A percentile compares a stretch with the other conserved stretches of the same genome.
Evolutionary conservation across 2,888 invertebrate species (phyloP).

Genomic region (Sabatieria punctata): DNA sequence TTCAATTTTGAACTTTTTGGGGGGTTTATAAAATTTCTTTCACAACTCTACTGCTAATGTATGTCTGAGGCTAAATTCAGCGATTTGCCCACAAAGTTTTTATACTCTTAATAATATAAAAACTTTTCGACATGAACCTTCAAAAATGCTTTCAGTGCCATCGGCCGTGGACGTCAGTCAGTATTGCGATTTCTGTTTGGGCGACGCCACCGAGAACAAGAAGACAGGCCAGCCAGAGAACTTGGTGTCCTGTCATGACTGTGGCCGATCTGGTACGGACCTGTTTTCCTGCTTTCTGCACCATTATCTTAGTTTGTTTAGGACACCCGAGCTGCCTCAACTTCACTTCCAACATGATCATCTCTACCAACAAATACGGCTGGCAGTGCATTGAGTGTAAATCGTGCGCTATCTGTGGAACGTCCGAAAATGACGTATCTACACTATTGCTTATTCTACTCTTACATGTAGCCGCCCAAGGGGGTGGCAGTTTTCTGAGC

Average conservation of each 20-base stretch:
- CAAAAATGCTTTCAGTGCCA: neutral
- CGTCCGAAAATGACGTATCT: constrained; percentile 95
- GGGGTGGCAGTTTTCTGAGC: too few species aligned
- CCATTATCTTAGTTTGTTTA: constrained; percentile 11
- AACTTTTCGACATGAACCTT: too few species aligned
- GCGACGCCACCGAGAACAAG: constrained; percentile 84
- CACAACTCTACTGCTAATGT: too few species aligned
- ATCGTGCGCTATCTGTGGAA: constrained; percentile 96
- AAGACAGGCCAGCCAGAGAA: constrained; percentile 76
- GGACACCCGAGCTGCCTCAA: constrained; percentile 96
- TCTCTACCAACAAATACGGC: constrained; percentile 92
- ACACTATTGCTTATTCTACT: too few species aligned
- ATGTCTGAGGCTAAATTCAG: too few species aligned
- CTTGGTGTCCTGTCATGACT: constrained; percentile 91
- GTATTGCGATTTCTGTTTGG: constrained; percentile 95
- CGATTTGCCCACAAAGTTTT: neutral
- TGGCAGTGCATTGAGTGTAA: constrained; percentile 99
- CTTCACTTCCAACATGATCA: constrained; percentile 94
- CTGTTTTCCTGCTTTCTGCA: too few species aligned
- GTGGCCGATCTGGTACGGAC: constrained; percentile 90
- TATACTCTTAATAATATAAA: neutral
- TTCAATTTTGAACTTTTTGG: neutral
- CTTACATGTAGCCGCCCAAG: too few species aligned
- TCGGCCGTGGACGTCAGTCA: constrained; percentile 30
- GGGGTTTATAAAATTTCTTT: neutral